A percentile compares a stretch with the other conserved stretches of the same genome.
These are phyloP conservation scores for Eristalis arbustorum DNA, from an alignment of 2,888 invertebrate species.

Conservation along the genomic window DNA sequence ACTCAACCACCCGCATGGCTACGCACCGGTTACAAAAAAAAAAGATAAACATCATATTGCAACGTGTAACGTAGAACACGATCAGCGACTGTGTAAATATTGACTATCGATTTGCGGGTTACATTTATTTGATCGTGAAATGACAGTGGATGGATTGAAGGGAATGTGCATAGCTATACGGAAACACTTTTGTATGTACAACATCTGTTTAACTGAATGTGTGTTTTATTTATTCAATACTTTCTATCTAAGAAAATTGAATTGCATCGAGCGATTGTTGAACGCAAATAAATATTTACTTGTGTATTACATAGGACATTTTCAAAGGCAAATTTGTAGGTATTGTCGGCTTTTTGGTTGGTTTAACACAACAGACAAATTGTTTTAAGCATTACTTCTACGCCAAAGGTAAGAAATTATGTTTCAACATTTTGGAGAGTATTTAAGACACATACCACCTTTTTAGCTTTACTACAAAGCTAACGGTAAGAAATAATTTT, in stretches of 20 bases:
- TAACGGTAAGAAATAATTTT: no score
- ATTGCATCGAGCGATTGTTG: neutral
- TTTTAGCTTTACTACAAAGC: no score
- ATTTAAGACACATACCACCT: no score
- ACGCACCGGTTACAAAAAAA: constrained; percentile 21
- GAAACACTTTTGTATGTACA: neutral
- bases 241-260: neutral
- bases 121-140: constrained; percentile 22
- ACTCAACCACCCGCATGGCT: constrained; percentile 16
- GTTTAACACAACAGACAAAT: no score
- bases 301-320: no score
- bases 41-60: neutral
- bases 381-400: no score
- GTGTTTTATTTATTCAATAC: neutral
- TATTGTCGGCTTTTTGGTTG: no score
- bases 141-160: constrained; percentile 1
- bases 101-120: constrained; percentile 40
- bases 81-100: constrained; percentile 45
- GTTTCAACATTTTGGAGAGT: no score
- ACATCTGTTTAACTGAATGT: neutral
- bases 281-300: no score
- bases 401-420: no score
- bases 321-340: no score
- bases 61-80: constrained; percentile 3
- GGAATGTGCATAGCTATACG: neutral